Percentiles rank a stretch among this genome's conserved stretches.
Conservation (phyloP, 1,140 invertebrate species). For the Caerostris darwini region DNA sequence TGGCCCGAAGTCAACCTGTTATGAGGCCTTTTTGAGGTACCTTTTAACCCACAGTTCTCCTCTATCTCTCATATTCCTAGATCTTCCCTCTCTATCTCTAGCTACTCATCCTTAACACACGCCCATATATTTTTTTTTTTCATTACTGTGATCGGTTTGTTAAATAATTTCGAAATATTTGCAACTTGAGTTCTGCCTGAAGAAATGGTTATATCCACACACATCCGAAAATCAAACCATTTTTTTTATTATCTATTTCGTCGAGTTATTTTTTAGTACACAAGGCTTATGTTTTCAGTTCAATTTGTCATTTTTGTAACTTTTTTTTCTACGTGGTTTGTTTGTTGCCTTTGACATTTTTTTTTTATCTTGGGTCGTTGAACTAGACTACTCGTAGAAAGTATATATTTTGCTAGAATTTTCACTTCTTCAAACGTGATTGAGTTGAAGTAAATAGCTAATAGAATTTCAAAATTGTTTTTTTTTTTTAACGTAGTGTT, state of each 20-base stretch:
- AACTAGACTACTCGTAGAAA: background rate
- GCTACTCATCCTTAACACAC: background rate
- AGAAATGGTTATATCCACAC: background rate
- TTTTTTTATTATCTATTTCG: background rate
- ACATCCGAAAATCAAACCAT: background rate
- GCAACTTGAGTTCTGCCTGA: background rate
- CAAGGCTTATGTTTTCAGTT: background rate
- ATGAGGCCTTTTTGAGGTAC: conserved; percentile 37
- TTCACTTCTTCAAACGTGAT: too few species aligned
- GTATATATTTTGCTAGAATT: background rate
- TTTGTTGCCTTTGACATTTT: background rate
- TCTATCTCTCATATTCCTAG: conserved; percentile 56
- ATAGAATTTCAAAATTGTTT: background rate
- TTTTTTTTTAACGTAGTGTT: background rate
- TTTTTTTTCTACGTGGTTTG: background rate
- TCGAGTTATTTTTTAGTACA: background rate
- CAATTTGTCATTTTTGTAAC: background rate
- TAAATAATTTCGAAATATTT: conserved; percentile 47
- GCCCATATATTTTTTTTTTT: background rate
- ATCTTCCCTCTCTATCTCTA: conserved; percentile 19
- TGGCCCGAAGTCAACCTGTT: conserved; percentile 64
- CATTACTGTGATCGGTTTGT: background rate
- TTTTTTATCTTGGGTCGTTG: background rate
- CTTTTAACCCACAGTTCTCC: conserved; percentile 44
- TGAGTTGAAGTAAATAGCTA: background rate